Evolutionary conservation across 92 coral and sea anemone species (phyloP).

Genomic region (Porites lobata): DNA sequence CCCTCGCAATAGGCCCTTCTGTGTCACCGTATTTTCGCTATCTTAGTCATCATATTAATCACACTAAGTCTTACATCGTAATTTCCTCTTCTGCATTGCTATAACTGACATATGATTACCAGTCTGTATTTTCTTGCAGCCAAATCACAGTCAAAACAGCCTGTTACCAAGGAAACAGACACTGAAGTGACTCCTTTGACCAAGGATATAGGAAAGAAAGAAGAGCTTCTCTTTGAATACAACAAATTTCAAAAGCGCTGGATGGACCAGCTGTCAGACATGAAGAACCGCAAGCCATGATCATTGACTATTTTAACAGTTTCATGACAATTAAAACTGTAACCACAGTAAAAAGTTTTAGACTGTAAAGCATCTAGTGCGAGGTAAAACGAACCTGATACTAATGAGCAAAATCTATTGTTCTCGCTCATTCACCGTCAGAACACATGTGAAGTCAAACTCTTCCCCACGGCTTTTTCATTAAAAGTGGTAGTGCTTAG

Average conservation of each 20-base stretch:
- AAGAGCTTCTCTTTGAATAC: constrained; percentile 71
- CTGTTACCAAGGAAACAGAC: constrained; percentile 1
- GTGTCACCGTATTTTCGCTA: too few relatives aligned
- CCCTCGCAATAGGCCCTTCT: background rate
- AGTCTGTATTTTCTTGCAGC: constrained; percentile 3
- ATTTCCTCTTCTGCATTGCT: background rate
- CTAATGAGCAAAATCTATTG: too few relatives aligned
- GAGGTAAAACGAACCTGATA: too few relatives aligned
- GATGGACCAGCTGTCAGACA: constrained; percentile 73
- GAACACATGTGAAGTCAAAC: too few relatives aligned
- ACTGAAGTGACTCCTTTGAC: constrained; percentile 25
- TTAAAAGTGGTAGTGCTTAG: too few relatives aligned
- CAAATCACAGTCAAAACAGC: background rate
- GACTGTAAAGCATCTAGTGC: too few relatives aligned
- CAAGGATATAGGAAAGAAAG: constrained; percentile 26
- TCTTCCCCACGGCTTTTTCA: too few relatives aligned
- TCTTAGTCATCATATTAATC: background rate
- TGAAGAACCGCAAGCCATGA: constrained; percentile 34
- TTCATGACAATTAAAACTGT: background rate
- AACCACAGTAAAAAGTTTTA: too few relatives aligned
- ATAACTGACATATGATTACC: too few relatives aligned
- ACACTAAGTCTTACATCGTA: background rate
- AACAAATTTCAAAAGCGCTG: constrained; percentile 75
- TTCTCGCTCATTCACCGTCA: too few relatives aligned
- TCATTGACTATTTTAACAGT: background rate